Percentiles rank a stretch among this genome's conserved stretches.
phyloP scores from a whole-genome alignment of 1,140 invertebrate species.

The Drosophila willistoni region DNA sequence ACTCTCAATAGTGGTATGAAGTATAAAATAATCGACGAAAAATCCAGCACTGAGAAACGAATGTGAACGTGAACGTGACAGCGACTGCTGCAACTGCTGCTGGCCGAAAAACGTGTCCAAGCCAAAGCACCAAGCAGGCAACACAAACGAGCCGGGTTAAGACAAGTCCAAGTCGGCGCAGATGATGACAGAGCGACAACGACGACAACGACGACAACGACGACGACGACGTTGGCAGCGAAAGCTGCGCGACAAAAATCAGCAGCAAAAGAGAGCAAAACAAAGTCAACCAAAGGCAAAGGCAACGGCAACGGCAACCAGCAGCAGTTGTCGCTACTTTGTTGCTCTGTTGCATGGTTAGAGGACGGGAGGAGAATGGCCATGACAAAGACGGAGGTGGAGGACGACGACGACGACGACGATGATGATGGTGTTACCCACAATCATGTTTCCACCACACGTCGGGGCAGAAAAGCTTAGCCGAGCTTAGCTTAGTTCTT shows the following conservation, averaged over 20 bases:
- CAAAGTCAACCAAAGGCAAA: constrained; percentile 3
- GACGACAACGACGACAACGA: not conserved
- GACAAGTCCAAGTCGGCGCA: constrained; percentile 60
- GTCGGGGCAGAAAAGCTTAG: constrained; percentile 39
- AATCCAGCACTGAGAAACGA: constrained; percentile 9
- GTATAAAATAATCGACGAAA: constrained; percentile 5
- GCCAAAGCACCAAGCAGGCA: constrained; percentile 68
- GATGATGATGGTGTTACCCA: constrained; percentile 23
- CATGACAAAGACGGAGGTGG: not conserved
- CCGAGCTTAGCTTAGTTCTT: constrained; percentile 62
- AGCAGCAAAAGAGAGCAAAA: constrained; percentile 33
- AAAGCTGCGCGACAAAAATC: constrained; percentile 48
- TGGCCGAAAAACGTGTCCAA: constrained; percentile 69
- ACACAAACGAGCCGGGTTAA: constrained; percentile 63
- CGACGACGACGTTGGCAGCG: constrained; percentile 21
- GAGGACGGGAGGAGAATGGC: constrained; percentile 4
- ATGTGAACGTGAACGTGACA: constrained; percentile 43
- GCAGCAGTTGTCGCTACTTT: constrained; percentile 9
- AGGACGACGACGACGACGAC: not conserved
- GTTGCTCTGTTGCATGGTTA: not conserved
- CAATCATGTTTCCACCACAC: not conserved
- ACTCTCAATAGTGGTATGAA: not conserved
- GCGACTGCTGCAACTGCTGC: constrained; percentile 52
- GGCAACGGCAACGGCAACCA: constrained; percentile 35
- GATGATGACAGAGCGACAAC: constrained; percentile 35